phyloP scores from a whole-genome alignment of 2,888 invertebrate genomes.

The Orthosia cruda region DNA sequence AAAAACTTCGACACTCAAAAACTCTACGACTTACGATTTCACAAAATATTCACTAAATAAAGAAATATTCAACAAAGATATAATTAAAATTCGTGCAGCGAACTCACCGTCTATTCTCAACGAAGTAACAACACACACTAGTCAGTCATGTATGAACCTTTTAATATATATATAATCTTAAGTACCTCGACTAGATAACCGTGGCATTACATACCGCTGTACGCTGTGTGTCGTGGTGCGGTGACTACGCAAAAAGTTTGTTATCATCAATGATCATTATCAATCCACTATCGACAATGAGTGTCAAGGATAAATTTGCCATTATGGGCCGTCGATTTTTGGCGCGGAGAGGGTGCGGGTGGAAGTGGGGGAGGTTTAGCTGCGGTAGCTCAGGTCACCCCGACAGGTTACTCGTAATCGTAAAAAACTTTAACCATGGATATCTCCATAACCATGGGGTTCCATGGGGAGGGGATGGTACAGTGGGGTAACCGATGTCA shows the following conservation, averaged over 20 bases:
- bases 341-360: too few species aligned
- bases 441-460: too few species aligned
- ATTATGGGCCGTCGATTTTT: too few species aligned
- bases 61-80: slow-evolving; percentile 1
- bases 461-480: too few species aligned
- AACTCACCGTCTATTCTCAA: slow-evolving; percentile 35
- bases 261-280: slow-evolving; percentile 8
- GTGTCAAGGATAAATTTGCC: too few species aligned
- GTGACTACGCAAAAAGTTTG: slow-evolving; percentile 14
- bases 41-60: not conserved
- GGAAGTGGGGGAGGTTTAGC: too few species aligned
- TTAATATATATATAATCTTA: slow-evolving; percentile 20
- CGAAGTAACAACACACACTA: slow-evolving; percentile 5
- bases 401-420: too few species aligned
- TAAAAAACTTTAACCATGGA: too few species aligned
- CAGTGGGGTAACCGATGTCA: too few species aligned
- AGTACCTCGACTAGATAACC: slow-evolving; percentile 3
- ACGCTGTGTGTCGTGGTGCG: not conserved
- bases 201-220: not conserved
- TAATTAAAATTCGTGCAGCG: not conserved
- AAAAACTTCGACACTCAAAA: too few species aligned
- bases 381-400: too few species aligned
- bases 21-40: too few species aligned
- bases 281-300: slow-evolving; percentile 10
- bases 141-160: not conserved